Base-by-base conservation (phyloP, 2,113 vertebrate genomes). In the Rafetus swinhoei region DNA sequence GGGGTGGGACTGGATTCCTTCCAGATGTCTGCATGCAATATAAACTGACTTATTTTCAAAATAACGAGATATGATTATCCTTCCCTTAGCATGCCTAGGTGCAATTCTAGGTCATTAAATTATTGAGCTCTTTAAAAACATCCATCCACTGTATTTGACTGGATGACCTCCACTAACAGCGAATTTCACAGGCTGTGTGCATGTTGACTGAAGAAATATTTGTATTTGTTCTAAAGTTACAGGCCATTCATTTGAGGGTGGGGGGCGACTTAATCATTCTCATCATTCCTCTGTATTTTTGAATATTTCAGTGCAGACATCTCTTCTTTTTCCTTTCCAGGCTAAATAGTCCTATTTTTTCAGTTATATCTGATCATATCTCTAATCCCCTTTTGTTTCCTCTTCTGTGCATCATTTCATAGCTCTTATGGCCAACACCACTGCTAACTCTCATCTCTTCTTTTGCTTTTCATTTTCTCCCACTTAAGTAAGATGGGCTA, bases 121-220 rank as follows among this genome's bases (percentile, higher is more conserved):
- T 92, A 94, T 55, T 72, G 74, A 90, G 56, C 29, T 82, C 54
- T 91, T 92, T 91, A 19, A 82, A 90, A 91, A 97, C 93, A 92
- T 6, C 25, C 77, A 94, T 94, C 91, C 60, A 72, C 82, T 95
- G 32, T 69, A 92, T 95, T 93, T 93, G 96, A 95, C 84, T 87
- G n/a, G 74, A 88, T 80, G 82, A 87, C 89, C 89, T 91, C 72
- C 88, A 77, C 0, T 0, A 39, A 15, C 62, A 69, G 29, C 55
- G 54, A 86, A 93, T 84, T 95, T 45, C 22, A 92, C 11, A 74
- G 69, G 60, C 82, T 80, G 84, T 90, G 87, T 57, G 55, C 12
- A 39, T 0, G 0, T 62, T 91, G 60, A 80, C 59, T 87, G 82
- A 95, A 88, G 92, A 32, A 76, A 39, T 85, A 82, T 85, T 95